phyloP scores from a whole-genome alignment of 2,888 invertebrate genomes.

The Geophilus truncorum region DNA sequence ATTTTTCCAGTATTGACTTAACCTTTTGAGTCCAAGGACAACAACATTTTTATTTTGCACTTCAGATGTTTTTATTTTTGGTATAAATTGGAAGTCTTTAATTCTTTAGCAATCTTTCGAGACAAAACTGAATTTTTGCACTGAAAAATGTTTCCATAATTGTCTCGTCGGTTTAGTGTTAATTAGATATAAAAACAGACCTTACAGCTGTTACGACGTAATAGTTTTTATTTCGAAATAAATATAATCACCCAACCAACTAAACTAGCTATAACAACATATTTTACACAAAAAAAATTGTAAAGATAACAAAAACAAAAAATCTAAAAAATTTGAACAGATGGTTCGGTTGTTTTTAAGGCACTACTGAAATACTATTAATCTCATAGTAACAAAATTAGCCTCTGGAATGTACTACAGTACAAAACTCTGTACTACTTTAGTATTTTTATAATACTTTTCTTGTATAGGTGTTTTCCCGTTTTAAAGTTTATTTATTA shows the following conservation, averaged over 20 bases:
- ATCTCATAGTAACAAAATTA: slow-evolving; percentile 1
- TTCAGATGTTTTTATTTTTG: not conserved
- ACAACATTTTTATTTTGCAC: not conserved
- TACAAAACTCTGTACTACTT: not conserved
- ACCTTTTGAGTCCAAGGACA: slow-evolving; percentile 16
- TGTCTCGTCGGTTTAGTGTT: too few relatives aligned
- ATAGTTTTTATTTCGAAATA: not conserved
- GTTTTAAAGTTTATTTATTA: not conserved
- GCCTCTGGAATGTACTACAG: slow-evolving; percentile 20
- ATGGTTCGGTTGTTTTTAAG: not conserved
- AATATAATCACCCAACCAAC: not conserved
- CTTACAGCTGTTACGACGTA: too few relatives aligned
- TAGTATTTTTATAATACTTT: not conserved
- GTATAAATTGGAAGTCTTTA: not conserved
- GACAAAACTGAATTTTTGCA: too few relatives aligned
- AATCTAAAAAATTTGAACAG: not conserved
- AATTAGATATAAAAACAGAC: too few relatives aligned
- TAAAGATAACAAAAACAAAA: not conserved
- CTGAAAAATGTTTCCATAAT: too few relatives aligned
- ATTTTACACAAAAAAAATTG: not conserved
- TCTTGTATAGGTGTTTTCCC: not conserved
- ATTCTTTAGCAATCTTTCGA: too few relatives aligned
- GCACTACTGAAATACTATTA: not conserved
- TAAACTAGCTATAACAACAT: not conserved
- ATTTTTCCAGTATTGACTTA: not conserved